Evolutionary conservation across 2,113 vertebrate genomes (phyloP), one percentile per base, ranked within the genome.

Genomic region (Hippocampus zosterae): DNA sequence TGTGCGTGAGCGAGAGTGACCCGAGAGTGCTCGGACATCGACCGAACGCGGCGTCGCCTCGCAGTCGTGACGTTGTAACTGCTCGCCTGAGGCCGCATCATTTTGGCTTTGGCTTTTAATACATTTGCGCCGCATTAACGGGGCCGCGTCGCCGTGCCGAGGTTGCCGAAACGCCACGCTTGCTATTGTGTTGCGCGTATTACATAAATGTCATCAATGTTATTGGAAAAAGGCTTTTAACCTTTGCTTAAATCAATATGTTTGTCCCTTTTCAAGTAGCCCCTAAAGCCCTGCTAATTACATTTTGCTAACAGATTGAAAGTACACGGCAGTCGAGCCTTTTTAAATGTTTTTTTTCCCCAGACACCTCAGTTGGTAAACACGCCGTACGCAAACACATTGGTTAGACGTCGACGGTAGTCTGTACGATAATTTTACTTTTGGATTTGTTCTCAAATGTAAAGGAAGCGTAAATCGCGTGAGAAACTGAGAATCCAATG

Each of bases 31-130:
- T 71, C 6, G 59, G 68, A n/a, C 40, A 62, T 62, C 18, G 56
- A 79, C 64, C 75, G 70, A 84, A 37, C 73, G 70, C 70, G 60
- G 46, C 37, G 21, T 66, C 56, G 74, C 73, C 78, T 75, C 41
- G 23, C 27, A 52, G 57, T 72, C 72, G 46, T 73, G 75, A 76
- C 65, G 68, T 56, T 72, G 59, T 67, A 37, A 50, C 69, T 60
- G 50, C 33, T 19, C 56, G 65, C 11, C 67, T 13, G 21, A 62
- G 3, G 12, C n/a, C 29, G 46, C 59, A 52, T 15, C 40, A 42
- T 67, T 71, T 60, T 55, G 19, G 8, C 52, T 48, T 7, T 3
- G 13, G 4, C 8, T 27, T 65, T 52, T 71, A n/a, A 42, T 63
- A 42, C 61, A 41, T 63, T 42, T 42, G 4, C 37, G 16, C 29